Evolutionary conservation across 2,797 vertebrate species (phyloP).

Genomic region (Psittacula derbiana): DNA sequence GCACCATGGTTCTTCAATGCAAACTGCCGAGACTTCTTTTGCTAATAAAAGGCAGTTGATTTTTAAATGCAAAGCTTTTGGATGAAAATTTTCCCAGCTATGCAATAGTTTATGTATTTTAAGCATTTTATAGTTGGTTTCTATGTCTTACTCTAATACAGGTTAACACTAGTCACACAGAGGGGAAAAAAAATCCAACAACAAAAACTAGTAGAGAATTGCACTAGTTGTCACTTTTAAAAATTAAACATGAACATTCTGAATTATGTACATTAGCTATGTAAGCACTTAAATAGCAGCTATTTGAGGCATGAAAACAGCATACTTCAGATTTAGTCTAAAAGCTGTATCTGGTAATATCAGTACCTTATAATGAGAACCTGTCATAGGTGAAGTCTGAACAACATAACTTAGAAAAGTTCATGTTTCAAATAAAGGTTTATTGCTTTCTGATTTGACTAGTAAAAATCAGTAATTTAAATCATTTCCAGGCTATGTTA

Average conservation of each 20-base stretch:
- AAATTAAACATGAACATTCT: neutral
- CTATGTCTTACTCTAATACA: neutral
- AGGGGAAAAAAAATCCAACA: fast-evolving
- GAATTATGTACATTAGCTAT: neutral
- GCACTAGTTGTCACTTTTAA: neutral
- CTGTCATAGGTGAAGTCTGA: fast-evolving
- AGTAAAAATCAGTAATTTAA: neutral
- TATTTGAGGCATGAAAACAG: neutral
- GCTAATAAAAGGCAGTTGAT: neutral
- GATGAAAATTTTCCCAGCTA: neutral
- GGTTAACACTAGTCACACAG: fast-evolving
- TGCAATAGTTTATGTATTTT: fast-evolving
- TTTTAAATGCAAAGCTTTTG: neutral
- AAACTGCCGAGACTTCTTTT: neutral
- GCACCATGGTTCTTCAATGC: fast-evolving
- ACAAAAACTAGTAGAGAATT: neutral
- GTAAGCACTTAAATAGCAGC: neutral
- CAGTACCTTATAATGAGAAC: neutral
- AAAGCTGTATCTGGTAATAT: neutral
- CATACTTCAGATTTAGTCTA: neutral
- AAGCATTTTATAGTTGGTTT: neutral
- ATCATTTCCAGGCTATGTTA: neutral
- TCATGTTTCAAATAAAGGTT: neutral
- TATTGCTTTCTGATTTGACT: neutral
- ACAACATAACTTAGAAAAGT: neutral